Base-by-base conservation (phyloP, 2,113 vertebrate genomes). In the Barnardius zonarius region DNA sequence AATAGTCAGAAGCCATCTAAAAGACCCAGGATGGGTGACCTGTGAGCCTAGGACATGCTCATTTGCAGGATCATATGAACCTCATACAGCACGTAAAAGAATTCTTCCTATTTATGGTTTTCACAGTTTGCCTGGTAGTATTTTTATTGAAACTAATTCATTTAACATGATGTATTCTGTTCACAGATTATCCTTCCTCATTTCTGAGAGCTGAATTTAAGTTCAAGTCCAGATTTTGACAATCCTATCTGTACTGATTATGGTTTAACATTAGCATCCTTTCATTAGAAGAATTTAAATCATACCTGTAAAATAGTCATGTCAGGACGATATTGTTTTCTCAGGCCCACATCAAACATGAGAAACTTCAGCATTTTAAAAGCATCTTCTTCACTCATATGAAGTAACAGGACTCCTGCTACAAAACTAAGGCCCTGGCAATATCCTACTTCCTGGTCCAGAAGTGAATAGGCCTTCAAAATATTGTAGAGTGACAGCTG, bases 361-460 rank as follows among this genome's bases (percentile, higher is more conserved):
- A 98, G 97, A 67, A 98, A 98, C 94, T 97, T 98, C 8, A 98
- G 96, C 98, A 98, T 98, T 94, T 96, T 95, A 93, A 98, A 98
- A 4, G 98, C 98, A 86, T 98, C 98, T 81, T 98, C 98, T 94
- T 98, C 98, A 54, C 97, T 97, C 98, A 98, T 98, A 51, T 98
- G 98, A 55, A 98, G 98, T 28, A 98, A 93, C 78, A 98, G 55
- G 76, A 98, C 97, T 76, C 98, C 98, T 4, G 98, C 98, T 31
- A 98, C 98, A 66, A 98, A 98, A 95, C 98, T 98, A 48, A 98
- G 98, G 23, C 98, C 98, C 59, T 98, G 98, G 93, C 98, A 98
- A 80, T 98, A 98, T 16, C 98, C 98, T 23, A 98, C 98, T 96
- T 98, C 98, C 48, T 96, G 98, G 96, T 98, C 98, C 24, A 98